Percentiles rank a stretch among this genome's conserved stretches.
Conservation (phyloP, 37 sponge, comb jelly and placozoan species). For the Cliona cf. orientalis region DNA sequence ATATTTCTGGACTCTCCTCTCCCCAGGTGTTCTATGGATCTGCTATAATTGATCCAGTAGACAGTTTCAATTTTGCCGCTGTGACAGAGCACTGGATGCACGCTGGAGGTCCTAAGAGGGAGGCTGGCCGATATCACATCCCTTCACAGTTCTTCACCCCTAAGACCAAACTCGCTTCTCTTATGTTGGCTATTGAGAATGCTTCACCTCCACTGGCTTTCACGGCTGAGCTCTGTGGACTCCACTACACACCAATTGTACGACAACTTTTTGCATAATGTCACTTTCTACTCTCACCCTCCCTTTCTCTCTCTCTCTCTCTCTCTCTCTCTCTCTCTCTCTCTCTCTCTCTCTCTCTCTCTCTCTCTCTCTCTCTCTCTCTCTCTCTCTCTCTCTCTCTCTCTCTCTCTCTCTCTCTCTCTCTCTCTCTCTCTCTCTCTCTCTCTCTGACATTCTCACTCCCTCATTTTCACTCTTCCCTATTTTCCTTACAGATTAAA, state of each 20-base stretch:
- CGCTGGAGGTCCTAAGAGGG: conserved; percentile 55
- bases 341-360: too few species aligned
- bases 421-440: too few species aligned
- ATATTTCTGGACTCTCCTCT: not conserved
- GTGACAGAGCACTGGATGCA: conserved; percentile 82
- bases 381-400: too few species aligned
- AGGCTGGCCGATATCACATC: conserved; percentile 67
- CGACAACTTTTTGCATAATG: not conserved
- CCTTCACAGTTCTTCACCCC: conserved; percentile 67
- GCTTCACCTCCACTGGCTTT: conserved; percentile 60
- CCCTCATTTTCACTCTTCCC: too few species aligned
- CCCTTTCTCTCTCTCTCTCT: not conserved
- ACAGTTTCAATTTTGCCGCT: conserved; percentile 25
- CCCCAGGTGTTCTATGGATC: conserved; percentile 81
- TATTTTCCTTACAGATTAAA: conserved; percentile 41
- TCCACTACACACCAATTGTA: conserved; percentile 63
- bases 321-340: not conserved
- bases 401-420: too few species aligned
- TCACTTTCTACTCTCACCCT: not conserved
- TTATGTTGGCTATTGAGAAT: conserved; percentile 60
- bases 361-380: too few species aligned
- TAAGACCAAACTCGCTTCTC: conserved; percentile 23
- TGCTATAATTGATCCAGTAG: conserved; percentile 37
- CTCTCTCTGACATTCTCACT: too few species aligned
- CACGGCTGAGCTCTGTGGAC: conserved; percentile 78